Conservation (phyloP, 2,888 invertebrate genomes). For the Drosophila quinaria region DNA sequence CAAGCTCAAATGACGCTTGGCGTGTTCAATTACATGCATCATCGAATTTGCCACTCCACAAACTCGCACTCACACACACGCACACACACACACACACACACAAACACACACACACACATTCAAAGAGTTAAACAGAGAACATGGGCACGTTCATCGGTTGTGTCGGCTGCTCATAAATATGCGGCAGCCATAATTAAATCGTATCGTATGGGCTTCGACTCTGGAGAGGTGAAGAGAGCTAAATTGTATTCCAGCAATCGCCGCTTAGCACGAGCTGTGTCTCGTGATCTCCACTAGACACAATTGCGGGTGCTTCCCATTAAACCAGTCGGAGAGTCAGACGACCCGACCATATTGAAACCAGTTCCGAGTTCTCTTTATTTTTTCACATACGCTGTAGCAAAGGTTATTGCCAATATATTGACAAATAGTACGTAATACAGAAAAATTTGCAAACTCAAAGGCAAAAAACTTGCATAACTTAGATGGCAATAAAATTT, state of each 20-base stretch:
- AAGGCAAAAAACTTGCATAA: neutral
- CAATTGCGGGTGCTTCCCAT: conserved; percentile 66
- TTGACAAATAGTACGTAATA: neutral
- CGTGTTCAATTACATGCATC: conserved; percentile 67
- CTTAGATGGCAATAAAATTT: neutral
- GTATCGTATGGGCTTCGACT: conserved; percentile 19
- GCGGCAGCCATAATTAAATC: conserved; percentile 58
- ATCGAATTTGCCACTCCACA: conserved; percentile 53
- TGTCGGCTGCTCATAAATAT: conserved; percentile 62
- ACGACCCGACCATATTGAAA: conserved; percentile 31
- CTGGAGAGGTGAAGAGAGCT: conserved; percentile 11
- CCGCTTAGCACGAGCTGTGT: conserved; percentile 71
- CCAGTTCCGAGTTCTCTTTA: conserved; percentile 29
- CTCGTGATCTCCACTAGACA: conserved; percentile 62
- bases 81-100: conserved; percentile 1
- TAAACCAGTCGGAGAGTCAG: conserved; percentile 50
- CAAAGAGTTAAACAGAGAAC: conserved; percentile 20
- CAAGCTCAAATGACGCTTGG: conserved; percentile 38
- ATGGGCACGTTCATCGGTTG: conserved; percentile 46
- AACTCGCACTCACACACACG: conserved; percentile 21
- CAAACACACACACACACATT: neutral
- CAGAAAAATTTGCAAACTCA: neutral
- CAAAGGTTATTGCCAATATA: conserved; percentile 2
- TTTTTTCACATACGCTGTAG: neutral
- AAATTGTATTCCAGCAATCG: conserved; percentile 28